Evolutionary conservation across 2,797 vertebrate species (phyloP).

Genomic region (Fistularia commersonii): DNA sequence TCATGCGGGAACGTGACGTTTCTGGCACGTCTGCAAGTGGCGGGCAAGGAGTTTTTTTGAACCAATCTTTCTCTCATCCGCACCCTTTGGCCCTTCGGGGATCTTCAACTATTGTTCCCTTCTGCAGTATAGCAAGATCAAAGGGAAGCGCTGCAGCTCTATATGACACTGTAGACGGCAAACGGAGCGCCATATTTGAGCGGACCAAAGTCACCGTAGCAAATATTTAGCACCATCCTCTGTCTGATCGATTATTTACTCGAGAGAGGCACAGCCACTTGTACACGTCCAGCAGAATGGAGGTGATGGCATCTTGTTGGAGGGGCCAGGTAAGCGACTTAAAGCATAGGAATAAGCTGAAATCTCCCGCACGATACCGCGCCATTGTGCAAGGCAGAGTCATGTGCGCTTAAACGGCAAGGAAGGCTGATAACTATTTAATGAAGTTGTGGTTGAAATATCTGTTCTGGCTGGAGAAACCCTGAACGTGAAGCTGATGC

Average conservation of each 20-base stretch:
- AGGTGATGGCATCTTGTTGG: conserved; percentile 74
- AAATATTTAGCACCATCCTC: neutral
- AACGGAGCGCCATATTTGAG: conserved; percentile 42
- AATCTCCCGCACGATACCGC: conserved; percentile 2
- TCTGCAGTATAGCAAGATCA: conserved; percentile 47
- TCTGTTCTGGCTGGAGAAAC: conserved; percentile 16
- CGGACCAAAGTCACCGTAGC: conserved; percentile 15
- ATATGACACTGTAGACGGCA: conserved; percentile 29
- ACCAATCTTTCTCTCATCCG: conserved; percentile 34
- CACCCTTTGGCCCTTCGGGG: conserved; percentile 44
- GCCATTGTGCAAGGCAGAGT: conserved; percentile 7
- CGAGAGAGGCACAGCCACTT: conserved; percentile 8
- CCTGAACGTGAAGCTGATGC: neutral
- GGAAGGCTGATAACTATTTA: conserved; percentile 34
- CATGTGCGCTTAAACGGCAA: conserved; percentile 19
- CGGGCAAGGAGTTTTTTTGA: conserved; percentile 18
- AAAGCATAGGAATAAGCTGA: neutral
- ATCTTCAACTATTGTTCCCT: conserved; percentile 50
- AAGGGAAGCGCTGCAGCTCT: conserved; percentile 42
- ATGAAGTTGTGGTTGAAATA: conserved; percentile 7
- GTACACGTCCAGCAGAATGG: conserved; percentile 48
- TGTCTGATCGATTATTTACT: conserved; percentile 11
- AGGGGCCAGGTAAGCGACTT: conserved; percentile 60
- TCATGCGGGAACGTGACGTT: too few relatives aligned
- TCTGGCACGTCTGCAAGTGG: too few relatives aligned